phyloP scores from a whole-genome alignment of 2,113 vertebrate genomes.

The Pangasianodon gigas region DNA sequence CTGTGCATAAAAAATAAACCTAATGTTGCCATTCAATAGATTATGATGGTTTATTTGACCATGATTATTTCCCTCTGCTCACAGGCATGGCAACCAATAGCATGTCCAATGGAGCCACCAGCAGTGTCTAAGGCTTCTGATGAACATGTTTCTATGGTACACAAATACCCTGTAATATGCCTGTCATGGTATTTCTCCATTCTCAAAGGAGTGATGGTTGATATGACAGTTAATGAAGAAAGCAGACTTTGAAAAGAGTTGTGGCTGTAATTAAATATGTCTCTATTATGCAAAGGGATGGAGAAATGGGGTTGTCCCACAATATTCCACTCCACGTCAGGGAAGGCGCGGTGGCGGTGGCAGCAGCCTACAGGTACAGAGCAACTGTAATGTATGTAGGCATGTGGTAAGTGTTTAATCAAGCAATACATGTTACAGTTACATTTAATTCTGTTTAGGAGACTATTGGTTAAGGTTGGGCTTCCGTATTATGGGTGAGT shows the following conservation, averaged over 20 bases:
- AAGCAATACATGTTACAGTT: background rate
- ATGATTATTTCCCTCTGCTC: slow-evolving; percentile 55
- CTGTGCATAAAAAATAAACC: background rate
- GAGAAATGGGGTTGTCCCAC: slow-evolving; percentile 62
- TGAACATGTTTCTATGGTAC: slow-evolving; percentile 58
- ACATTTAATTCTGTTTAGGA: too few relatives aligned
- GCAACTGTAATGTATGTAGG: background rate
- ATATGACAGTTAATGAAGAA: background rate
- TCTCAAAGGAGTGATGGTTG: background rate
- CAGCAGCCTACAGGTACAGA: slow-evolving; percentile 61
- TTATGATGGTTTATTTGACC: background rate
- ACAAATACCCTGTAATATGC: slow-evolving; percentile 6
- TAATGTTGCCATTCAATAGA: background rate
- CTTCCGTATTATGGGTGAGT: background rate
- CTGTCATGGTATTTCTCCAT: background rate
- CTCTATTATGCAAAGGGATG: slow-evolving; percentile 54
- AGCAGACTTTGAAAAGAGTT: background rate
- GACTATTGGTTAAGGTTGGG: background rate
- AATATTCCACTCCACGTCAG: slow-evolving; percentile 51
- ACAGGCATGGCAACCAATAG: slow-evolving; percentile 62
- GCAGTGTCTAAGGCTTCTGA: slow-evolving; percentile 31
- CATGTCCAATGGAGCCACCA: slow-evolving; percentile 48
- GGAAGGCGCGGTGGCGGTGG: slow-evolving; percentile 39
- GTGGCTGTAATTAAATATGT: slow-evolving; percentile 7
- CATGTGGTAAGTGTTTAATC: background rate